These are phyloP conservation scores for Neuroscelio doddi DNA, from an alignment of 2,888 invertebrate species.

Conservation along the genomic window DNA sequence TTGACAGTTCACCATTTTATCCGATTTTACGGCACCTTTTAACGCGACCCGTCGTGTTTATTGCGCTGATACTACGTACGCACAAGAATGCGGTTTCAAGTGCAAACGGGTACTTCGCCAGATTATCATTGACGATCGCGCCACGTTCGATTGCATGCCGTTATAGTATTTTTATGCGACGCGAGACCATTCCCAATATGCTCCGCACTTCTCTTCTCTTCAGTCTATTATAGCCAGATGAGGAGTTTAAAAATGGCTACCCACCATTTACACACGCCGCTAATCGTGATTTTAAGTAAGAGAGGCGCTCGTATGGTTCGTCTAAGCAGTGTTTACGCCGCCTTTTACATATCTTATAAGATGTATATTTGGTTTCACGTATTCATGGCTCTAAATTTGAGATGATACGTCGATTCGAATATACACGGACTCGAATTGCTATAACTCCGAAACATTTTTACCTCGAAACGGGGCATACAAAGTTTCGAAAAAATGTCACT, in stretches of 20 bases:
- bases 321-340: too few species aligned
- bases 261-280: conserved; percentile 22
- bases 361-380: too few species aligned
- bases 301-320: too few species aligned
- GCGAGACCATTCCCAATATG: conserved; percentile 35
- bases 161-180: conserved; percentile 50
- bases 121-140: conserved; percentile 26
- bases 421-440: too few species aligned
- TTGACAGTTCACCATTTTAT: conserved; percentile 66
- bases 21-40: conserved; percentile 43
- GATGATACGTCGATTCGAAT: too few species aligned
- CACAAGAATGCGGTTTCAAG: not conserved
- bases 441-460: too few species aligned
- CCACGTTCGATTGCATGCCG: conserved; percentile 49
- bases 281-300: not conserved
- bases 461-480: too few species aligned
- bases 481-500: too few species aligned
- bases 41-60: conserved; percentile 11
- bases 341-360: too few species aligned
- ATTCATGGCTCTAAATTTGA: too few species aligned
- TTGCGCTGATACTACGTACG: conserved; percentile 8
- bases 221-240: conserved; percentile 57
- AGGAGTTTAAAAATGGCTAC: conserved; percentile 69
- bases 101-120: not conserved
- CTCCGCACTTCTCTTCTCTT: conserved; percentile 15